A percentile compares a stretch with the other conserved stretches of the same genome.
phyloP scores from a whole-genome alignment of 2,888 invertebrate genomes.

The Micropterix aruncella region DNA sequence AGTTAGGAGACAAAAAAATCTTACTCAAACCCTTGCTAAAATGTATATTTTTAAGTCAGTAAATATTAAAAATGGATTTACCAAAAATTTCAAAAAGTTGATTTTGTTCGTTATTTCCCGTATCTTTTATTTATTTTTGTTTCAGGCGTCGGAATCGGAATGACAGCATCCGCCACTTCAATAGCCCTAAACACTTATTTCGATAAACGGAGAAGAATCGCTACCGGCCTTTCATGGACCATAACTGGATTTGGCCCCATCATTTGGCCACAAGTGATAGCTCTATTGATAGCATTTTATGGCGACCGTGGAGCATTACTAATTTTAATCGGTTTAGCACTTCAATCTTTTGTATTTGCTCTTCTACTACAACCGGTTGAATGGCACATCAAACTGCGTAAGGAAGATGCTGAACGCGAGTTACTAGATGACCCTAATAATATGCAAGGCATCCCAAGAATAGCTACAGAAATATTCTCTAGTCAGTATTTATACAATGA shows the following conservation, averaged over 20 bases:
- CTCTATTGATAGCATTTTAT: constrained; percentile 41
- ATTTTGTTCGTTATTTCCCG: too few species aligned
- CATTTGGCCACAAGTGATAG: constrained; percentile 56
- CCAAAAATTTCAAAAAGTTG: too few species aligned
- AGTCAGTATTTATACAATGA: constrained; percentile 52
- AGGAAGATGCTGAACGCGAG: constrained; percentile 14
- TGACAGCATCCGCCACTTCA: constrained; percentile 53
- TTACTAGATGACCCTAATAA: constrained; percentile 15
- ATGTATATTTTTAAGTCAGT: too few species aligned
- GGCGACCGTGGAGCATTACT: constrained; percentile 53
- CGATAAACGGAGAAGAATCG: constrained; percentile 51
- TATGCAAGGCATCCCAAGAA: constrained; percentile 17
- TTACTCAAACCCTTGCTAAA: too few species aligned
- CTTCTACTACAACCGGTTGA: constrained; percentile 59
- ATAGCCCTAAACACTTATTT: constrained; percentile 63
- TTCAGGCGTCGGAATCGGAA: constrained; percentile 48
- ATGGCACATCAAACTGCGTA: constrained; percentile 47
- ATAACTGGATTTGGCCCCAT: constrained; percentile 60
- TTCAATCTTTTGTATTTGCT: constrained; percentile 53
- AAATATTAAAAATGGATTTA: too few species aligned
- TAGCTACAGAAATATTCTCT: constrained; percentile 27
- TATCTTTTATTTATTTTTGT: constrained; percentile 11
- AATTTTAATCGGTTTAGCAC: constrained; percentile 49
- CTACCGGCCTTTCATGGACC: constrained; percentile 58
- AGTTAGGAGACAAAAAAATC: too few species aligned